phyloP scores from a whole-genome alignment of 2,797 vertebrate genomes.

The Urophycis tenuis region DNA sequence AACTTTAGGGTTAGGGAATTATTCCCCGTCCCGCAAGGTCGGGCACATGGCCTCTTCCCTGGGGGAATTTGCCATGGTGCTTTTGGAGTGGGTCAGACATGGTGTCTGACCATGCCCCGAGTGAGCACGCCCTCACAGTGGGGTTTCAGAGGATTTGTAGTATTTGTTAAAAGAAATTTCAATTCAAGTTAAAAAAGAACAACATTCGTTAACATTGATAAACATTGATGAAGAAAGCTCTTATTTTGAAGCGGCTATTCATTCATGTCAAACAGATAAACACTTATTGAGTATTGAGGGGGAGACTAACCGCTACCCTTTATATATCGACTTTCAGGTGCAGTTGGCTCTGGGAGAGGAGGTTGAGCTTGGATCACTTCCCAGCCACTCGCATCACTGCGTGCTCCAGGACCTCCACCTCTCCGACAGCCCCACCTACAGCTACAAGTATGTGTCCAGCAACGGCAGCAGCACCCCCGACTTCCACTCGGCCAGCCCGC shows the following conservation, averaged over 20 bases:
- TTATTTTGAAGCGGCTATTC: neutral
- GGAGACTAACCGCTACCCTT: neutral
- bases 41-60: no score
- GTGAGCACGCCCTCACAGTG: no score
- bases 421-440: conserved; percentile 68
- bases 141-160: neutral
- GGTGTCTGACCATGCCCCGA: no score
- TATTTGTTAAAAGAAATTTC: no score
- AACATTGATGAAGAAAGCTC: neutral
- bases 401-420: conserved; percentile 39
- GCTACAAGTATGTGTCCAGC: conserved; percentile 71
- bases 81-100: no score
- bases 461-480: conserved; percentile 54
- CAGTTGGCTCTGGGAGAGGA: conserved; percentile 74
- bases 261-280: neutral
- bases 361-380: conserved; percentile 20
- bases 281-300: neutral
- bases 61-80: no score
- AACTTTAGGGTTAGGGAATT: no score
- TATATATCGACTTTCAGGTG: conserved; percentile 63
- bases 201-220: neutral
- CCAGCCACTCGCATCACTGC: conserved; percentile 25
- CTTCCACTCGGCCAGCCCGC: conserved; percentile 49
- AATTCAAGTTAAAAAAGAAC: neutral
- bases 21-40: no score